A percentile compares a stretch with the other conserved stretches of the same genome.
Evolutionary conservation across 2,888 invertebrate species (phyloP).

Genomic region (Hydrotaea diabolus): DNA sequence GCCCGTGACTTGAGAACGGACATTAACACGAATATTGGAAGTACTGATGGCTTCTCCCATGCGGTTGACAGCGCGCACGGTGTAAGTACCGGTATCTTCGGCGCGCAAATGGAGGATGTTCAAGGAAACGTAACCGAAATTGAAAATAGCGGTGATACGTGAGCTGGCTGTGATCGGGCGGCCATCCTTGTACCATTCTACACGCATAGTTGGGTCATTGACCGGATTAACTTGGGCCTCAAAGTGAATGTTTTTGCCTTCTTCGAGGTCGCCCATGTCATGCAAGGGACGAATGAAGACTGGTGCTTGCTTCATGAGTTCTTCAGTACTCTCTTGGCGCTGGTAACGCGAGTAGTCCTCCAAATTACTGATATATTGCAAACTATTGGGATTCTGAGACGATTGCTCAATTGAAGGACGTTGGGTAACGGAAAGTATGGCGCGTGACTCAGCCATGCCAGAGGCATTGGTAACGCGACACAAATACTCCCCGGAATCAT

Average conservation of each 20-base stretch:
- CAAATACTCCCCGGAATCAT: conserved; percentile 94
- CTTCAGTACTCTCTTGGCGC: conserved; percentile 91
- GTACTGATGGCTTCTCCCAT: conserved; percentile 94
- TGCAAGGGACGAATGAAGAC: conserved; percentile 93
- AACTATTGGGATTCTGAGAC: conserved; percentile 94
- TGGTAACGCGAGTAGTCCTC: conserved; percentile 95
- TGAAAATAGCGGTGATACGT: conserved; percentile 97
- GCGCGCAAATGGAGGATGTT: conserved; percentile 99
- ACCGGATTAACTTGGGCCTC: conserved; percentile 96
- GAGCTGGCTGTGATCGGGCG: conserved; percentile 97
- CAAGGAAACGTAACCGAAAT: conserved; percentile 99
- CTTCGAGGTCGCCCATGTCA: conserved; percentile 92
- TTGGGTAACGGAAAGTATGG: conserved; percentile 89
- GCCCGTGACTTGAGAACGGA: conserved; percentile 91
- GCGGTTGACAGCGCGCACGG: conserved; percentile 94
- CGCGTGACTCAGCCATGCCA: conserved; percentile 93
- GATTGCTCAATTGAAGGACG: conserved; percentile 92
- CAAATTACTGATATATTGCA: conserved; percentile 93
- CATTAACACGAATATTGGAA: conserved; percentile 88
- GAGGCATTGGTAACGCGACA: conserved; percentile 93
- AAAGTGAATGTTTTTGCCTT: conserved; percentile 95
- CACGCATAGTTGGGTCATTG: conserved; percentile 95
- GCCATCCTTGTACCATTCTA: conserved; percentile 98
- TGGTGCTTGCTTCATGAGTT: conserved; percentile 89
- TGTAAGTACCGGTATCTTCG: conserved; percentile 98